Evolutionary conservation across 64 coral and sea anemone species (phyloP).

Genomic region (Cladopsammia gracilis): DNA sequence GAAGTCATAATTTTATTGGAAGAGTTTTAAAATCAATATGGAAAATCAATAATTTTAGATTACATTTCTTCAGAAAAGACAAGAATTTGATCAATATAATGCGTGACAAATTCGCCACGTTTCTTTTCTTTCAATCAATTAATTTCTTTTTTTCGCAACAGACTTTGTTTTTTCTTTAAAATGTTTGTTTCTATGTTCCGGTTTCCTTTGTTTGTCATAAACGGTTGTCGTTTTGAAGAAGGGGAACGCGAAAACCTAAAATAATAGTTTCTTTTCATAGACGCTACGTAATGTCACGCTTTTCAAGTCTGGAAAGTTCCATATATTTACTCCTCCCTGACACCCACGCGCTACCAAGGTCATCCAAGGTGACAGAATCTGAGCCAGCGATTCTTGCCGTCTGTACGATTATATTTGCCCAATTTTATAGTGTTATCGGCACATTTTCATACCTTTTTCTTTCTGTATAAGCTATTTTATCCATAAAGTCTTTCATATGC

Average conservation of each 20-base stretch:
- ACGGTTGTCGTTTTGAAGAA: neutral
- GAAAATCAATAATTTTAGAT: neutral
- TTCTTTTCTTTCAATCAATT: neutral
- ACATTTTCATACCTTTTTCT: neutral
- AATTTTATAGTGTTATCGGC: no score
- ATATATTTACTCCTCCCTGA: constrained; percentile 25
- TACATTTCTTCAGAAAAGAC: neutral
- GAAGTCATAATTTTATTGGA: neutral
- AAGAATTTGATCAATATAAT: neutral
- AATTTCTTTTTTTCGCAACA: neutral
- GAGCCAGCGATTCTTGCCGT: neutral
- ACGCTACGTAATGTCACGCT: constrained; percentile 75
- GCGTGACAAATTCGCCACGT: constrained; percentile 21
- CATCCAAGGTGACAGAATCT: no score
- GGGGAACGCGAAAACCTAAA: neutral
- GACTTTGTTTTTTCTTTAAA: neutral
- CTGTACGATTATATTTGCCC: no score
- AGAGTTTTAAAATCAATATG: neutral
- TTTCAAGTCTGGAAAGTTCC: constrained; percentile 32
- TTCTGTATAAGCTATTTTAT: neutral
- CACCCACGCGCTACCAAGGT: neutral
- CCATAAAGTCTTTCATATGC: neutral
- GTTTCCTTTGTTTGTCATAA: constrained; percentile 14
- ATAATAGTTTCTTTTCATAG: constrained; percentile 65
- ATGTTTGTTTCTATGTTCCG: neutral